Evolutionary conservation across 2,888 invertebrate species (phyloP).

Genomic region (Lepetodrilus schrolli): DNA sequence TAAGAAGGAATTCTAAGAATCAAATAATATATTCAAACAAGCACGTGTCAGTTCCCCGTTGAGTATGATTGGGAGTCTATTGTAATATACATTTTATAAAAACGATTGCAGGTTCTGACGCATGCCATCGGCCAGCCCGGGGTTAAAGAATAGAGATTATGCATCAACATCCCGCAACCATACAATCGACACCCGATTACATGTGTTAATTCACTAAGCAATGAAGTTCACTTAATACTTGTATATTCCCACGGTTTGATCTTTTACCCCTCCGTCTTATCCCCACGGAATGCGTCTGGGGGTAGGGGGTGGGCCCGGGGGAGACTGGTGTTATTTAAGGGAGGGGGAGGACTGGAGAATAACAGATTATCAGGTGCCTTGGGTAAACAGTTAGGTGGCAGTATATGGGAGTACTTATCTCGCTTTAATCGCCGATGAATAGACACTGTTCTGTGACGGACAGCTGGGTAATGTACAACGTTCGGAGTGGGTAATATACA

Average conservation of each 20-base stretch:
- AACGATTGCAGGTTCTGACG: background rate
- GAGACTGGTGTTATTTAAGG: background rate
- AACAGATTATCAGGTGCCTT: background rate
- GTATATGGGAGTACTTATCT: slow-evolving; percentile 4
- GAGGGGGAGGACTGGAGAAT: background rate
- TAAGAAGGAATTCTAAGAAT: background rate
- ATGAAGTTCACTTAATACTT: background rate
- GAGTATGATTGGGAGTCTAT: no score
- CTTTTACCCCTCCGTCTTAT: background rate
- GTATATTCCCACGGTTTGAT: slow-evolving; percentile 15
- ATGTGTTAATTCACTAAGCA: slow-evolving; percentile 2
- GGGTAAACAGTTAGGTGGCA: slow-evolving; percentile 17
- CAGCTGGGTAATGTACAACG: background rate
- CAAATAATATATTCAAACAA: background rate
- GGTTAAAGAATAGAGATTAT: background rate
- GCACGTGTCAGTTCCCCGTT: slow-evolving; percentile 4
- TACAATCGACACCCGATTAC: background rate
- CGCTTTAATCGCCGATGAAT: slow-evolving; percentile 1
- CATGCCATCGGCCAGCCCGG: background rate
- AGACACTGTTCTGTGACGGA: background rate
- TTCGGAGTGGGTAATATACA: background rate
- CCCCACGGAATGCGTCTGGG: background rate
- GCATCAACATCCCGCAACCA: background rate
- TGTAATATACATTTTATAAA: no score
- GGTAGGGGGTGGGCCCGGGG: background rate